Percentiles rank a stretch among this genome's conserved stretches.
Conservation (phyloP, 2,797 vertebrate genomes). For the Tapera naevia region DNA sequence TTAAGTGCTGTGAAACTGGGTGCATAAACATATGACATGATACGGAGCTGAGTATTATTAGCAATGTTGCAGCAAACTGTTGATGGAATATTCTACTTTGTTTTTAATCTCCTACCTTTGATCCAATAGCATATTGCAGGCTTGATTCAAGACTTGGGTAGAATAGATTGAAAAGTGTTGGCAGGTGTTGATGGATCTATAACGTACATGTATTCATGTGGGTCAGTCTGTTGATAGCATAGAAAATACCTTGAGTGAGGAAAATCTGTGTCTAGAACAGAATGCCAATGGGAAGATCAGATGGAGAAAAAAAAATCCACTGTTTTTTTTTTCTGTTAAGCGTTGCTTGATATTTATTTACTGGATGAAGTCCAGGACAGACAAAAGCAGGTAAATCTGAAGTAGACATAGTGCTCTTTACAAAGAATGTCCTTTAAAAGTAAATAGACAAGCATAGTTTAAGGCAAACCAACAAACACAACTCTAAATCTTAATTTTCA, state of each 20-base stretch:
- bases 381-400: neutral
- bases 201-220: neutral
- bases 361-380: neutral
- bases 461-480: neutral
- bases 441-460: neutral
- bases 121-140: neutral
- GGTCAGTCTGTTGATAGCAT: neutral
- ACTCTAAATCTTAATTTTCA: neutral
- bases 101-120: neutral
- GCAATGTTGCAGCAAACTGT: neutral
- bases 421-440: neutral
- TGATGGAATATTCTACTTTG: neutral
- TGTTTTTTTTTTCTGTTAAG: neutral
- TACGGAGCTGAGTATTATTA: neutral
- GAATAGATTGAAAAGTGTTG: neutral
- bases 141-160: neutral
- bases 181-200: neutral
- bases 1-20: neutral
- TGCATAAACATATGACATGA: neutral
- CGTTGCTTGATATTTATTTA: neutral
- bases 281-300: no score
- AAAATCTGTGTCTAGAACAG: neutral
- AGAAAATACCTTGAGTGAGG: neutral
- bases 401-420: neutral
- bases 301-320: fast-evolving